Conservation (phyloP, 2,888 invertebrate species). For the Eupeodes latifasciatus region DNA sequence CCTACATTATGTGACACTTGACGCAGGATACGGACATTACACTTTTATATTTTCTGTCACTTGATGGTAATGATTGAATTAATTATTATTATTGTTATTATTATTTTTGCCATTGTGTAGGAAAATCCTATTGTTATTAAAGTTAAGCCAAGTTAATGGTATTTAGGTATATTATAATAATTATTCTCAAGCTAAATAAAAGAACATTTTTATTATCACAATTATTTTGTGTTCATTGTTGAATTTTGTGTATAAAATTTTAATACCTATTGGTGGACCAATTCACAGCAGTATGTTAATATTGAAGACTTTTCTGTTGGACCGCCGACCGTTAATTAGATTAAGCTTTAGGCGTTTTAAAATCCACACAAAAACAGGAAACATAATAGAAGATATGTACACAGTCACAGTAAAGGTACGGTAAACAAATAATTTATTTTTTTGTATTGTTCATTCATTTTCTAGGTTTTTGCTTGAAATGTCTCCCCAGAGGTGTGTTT, state of each 20-base stretch:
- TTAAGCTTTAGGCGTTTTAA: not conserved
- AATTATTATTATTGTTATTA: not conserved
- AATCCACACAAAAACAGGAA: not conserved
- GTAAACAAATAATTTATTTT: constrained; percentile 4
- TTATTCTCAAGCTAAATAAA: not conserved
- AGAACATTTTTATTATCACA: not conserved
- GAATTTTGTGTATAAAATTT: constrained; percentile 1
- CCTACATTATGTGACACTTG: too few relatives aligned
- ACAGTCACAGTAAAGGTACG: not conserved
- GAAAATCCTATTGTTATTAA: not conserved
- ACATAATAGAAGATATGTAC: not conserved
- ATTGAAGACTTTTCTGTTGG: not conserved
- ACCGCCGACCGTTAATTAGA: constrained; percentile 1
- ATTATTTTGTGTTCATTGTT: constrained; percentile 23
- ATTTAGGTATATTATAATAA: not conserved
- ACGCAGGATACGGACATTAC: not conserved
- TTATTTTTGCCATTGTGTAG: not conserved
- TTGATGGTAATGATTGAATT: constrained; percentile 1
- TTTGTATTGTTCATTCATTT: not conserved
- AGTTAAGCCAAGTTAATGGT: constrained; percentile 5
- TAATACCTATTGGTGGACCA: not conserved
- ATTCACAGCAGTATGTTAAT: not conserved
- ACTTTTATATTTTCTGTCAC: not conserved
- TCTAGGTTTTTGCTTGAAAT: constrained; percentile 15
- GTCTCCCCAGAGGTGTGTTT: constrained; percentile 10